These are phyloP conservation scores for Scrobipalpa costella DNA, from an alignment of 2,888 invertebrate genomes.

Conservation along the genomic window DNA sequence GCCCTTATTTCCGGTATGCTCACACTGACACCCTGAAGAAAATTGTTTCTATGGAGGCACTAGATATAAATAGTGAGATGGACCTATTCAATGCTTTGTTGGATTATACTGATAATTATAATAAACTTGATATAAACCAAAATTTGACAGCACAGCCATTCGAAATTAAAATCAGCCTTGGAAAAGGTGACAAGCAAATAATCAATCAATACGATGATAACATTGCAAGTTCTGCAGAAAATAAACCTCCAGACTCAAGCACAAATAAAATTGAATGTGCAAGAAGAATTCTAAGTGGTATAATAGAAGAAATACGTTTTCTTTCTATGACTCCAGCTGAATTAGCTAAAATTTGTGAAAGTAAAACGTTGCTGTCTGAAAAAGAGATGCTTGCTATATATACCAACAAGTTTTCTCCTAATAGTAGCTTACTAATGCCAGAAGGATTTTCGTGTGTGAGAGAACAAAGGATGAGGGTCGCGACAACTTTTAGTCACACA, in stretches of 20 bases:
- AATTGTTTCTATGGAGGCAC: background rate
- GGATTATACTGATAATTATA: background rate
- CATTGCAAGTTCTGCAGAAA: background rate
- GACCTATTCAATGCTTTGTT: background rate
- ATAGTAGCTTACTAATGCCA: background rate
- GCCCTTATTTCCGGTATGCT: no score
- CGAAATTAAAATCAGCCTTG: background rate
- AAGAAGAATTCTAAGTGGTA: background rate
- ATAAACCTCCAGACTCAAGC: background rate
- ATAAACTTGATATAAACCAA: background rate
- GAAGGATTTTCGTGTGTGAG: background rate
- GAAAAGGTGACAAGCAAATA: background rate
- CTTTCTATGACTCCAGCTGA: background rate
- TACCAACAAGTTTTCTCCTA: background rate
- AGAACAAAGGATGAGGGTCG: background rate
- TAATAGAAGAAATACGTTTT: background rate
- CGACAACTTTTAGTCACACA: background rate
- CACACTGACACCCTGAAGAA: background rate
- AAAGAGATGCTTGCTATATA: background rate
- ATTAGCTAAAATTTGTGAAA: background rate
- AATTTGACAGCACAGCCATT: background rate
- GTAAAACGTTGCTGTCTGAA: background rate
- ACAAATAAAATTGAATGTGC: background rate
- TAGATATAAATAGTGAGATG: background rate
- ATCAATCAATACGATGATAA: background rate